Evolutionary conservation across 1,140 invertebrate genomes (phyloP).

Genomic region (Lepeophtheirus salmonis): DNA sequence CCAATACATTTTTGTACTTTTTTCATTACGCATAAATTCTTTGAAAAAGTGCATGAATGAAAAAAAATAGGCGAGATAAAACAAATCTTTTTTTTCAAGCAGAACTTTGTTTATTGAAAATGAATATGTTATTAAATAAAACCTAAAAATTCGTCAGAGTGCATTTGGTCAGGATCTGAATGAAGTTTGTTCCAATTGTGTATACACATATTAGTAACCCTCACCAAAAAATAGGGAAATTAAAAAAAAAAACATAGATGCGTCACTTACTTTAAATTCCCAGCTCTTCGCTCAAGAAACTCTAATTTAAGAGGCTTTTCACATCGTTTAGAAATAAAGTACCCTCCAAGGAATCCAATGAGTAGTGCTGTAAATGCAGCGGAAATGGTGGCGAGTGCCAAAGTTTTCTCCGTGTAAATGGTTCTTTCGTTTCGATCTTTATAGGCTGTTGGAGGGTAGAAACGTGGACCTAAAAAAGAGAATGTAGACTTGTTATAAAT

Average conservation of each 20-base stretch:
- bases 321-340: conserved; percentile 66
- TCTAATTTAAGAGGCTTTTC: conserved; percentile 37
- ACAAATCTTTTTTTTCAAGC: too few species aligned
- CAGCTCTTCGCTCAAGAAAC: background rate
- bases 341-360: conserved; percentile 68
- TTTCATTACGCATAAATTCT: too few species aligned
- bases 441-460: background rate
- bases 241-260: background rate
- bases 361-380: conserved; percentile 61
- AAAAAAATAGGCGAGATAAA: too few species aligned
- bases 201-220: too few species aligned
- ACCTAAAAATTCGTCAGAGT: too few species aligned
- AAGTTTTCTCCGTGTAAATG: conserved; percentile 18
- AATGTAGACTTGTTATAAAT: too few species aligned
- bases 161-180: too few species aligned
- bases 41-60: too few species aligned
- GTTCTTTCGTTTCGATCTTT: background rate
- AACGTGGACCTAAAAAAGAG: background rate
- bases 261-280: background rate
- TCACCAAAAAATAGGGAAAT: too few species aligned
- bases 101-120: too few species aligned
- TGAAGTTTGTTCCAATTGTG: background rate
- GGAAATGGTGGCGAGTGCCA: conserved; percentile 70
- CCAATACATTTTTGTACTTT: too few species aligned
- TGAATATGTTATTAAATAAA: too few species aligned